Percentiles rank a stretch among this genome's conserved stretches.
Evolutionary conservation across 2,888 invertebrate species (phyloP).

Genomic region (Serrognathus titanus): DNA sequence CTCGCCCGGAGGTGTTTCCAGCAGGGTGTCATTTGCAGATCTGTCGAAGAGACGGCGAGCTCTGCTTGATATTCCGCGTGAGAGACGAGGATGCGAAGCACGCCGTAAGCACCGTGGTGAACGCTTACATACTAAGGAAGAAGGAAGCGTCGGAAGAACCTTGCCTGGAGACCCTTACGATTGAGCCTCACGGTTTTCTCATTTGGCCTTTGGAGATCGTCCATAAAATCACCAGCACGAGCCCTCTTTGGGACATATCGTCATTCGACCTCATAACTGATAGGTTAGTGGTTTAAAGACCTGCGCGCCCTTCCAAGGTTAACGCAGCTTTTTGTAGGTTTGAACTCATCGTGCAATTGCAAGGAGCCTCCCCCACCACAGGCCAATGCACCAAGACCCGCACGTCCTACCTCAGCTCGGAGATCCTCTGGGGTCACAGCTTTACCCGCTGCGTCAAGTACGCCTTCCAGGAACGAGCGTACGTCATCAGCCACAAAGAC

Average conservation of each 20-base stretch:
- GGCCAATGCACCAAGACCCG: conserved; percentile 68
- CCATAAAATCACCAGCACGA: conserved; percentile 72
- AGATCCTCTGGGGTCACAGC: conserved; percentile 81
- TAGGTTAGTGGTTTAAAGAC: conserved; percentile 40
- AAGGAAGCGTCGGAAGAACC: conserved; percentile 74
- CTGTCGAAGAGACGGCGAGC: conserved; percentile 71
- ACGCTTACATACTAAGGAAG: conserved; percentile 63
- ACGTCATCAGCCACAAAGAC: conserved; percentile 60
- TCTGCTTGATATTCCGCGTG: conserved; percentile 77
- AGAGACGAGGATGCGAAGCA: conserved; percentile 73
- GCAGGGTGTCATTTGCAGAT: conserved; percentile 51
- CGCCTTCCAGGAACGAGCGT: conserved; percentile 55
- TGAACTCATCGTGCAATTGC: conserved; percentile 77
- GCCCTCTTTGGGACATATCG: conserved; percentile 76
- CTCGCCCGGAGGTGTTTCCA: no score
- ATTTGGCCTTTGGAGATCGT: conserved; percentile 87
- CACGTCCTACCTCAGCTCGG: conserved; percentile 75
- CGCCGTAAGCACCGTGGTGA: conserved; percentile 74
- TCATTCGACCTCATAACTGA: conserved; percentile 72
- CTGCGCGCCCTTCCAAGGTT: no score
- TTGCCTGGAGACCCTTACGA: conserved; percentile 66
- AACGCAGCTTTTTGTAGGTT: conserved; percentile 53
- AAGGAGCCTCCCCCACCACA: conserved; percentile 77
- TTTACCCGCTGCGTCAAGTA: conserved; percentile 57
- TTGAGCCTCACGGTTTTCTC: conserved; percentile 62